phyloP scores from a whole-genome alignment of 2,113 vertebrate species.

The Thymallus thymallus region DNA sequence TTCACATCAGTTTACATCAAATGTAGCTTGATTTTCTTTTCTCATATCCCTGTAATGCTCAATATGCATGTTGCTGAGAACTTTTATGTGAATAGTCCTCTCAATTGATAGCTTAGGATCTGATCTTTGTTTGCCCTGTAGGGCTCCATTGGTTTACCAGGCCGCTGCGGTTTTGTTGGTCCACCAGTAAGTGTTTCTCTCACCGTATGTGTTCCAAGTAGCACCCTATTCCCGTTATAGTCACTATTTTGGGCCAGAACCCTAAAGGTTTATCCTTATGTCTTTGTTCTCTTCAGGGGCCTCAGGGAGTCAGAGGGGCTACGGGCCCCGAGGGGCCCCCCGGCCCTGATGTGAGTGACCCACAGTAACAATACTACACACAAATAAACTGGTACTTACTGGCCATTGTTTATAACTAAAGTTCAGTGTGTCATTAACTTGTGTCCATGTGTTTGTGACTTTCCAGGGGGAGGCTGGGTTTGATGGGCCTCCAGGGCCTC shows the following conservation, averaged over 20 bases:
- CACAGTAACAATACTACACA: neutral
- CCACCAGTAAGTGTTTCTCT: conserved; percentile 69
- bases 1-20: neutral
- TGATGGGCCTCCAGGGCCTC: conserved; percentile 69
- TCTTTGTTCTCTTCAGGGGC: conserved; percentile 69
- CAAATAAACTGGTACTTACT: neutral
- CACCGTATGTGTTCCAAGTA: neutral
- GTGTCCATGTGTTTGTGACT: conserved; percentile 7
- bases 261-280: neutral
- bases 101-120: too few relatives aligned
- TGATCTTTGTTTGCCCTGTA: conserved; percentile 41
- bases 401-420: neutral
- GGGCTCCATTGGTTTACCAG: conserved; percentile 76
- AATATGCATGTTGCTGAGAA: neutral
- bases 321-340: conserved; percentile 72
- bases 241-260: too few relatives aligned
- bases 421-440: neutral
- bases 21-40: neutral
- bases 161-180: conserved; percentile 73
- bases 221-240: neutral
- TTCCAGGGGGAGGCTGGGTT: conserved; percentile 80
- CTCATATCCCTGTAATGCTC: too few relatives aligned
- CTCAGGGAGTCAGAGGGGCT: conserved; percentile 71
- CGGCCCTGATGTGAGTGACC: conserved; percentile 77
- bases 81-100: neutral